Conservation (phyloP, 1,140 invertebrate species). For the Papilio helenus region DNA sequence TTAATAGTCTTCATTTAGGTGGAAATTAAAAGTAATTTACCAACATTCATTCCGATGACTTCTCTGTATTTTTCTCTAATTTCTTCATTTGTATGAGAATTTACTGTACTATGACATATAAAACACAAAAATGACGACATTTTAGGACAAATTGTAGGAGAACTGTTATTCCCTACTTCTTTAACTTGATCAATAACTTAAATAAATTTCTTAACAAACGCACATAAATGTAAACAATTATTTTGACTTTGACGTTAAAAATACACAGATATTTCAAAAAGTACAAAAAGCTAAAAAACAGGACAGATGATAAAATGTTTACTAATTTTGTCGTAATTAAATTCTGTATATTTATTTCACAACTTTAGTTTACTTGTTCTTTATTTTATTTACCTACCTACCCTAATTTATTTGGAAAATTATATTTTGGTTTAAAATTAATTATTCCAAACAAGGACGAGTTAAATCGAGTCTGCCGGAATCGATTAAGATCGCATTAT, state of each 20-base stretch:
- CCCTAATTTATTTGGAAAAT: neutral
- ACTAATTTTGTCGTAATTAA: too few relatives aligned
- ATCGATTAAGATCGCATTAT: slow-evolving; percentile 9
- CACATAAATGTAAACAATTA: neutral
- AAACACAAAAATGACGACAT: slow-evolving; percentile 76
- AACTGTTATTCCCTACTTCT: too few relatives aligned
- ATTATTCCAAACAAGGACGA: neutral
- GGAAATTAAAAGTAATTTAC: slow-evolving; percentile 32
- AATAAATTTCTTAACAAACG: too few relatives aligned
- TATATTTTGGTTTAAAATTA: neutral
- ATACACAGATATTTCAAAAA: neutral
- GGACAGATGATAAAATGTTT: neutral
- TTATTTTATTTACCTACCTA: neutral
- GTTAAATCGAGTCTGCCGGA: neutral
- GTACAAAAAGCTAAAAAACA: neutral
- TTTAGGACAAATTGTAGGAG: neutral
- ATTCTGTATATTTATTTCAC: too few relatives aligned
- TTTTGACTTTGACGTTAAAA: neutral
- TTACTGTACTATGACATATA: slow-evolving; percentile 67
- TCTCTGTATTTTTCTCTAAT: slow-evolving; percentile 71
- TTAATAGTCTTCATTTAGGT: neutral
- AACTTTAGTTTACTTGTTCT: too few relatives aligned
- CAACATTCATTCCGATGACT: slow-evolving; percentile 67
- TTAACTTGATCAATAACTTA: too few relatives aligned
- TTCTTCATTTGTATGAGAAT: slow-evolving; percentile 62